Evolutionary conservation across 2,113 vertebrate species (phyloP).

Genomic region (Sphaerodactylus townsendi): DNA sequence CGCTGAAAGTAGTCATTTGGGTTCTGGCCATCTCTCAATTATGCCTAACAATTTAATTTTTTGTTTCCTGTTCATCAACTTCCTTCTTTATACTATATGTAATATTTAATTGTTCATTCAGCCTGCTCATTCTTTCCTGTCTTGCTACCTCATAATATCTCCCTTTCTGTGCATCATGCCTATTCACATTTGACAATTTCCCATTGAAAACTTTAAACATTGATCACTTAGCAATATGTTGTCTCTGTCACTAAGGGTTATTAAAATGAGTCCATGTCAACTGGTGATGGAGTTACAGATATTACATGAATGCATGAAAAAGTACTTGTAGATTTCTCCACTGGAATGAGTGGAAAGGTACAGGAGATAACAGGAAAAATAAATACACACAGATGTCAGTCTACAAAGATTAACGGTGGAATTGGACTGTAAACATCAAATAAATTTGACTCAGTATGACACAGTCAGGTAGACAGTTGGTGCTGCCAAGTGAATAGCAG

Average conservation of each 20-base stretch:
- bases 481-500: not conserved
- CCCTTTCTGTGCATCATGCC: not conserved
- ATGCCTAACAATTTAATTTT: not conserved
- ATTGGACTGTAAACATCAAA: not conserved
- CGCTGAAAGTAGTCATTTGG: not conserved
- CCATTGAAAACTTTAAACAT: not conserved
- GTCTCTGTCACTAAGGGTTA: not conserved
- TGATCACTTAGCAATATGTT: not conserved
- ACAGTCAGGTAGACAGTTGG: not conserved
- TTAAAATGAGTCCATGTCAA: too few relatives aligned
- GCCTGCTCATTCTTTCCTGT: too few relatives aligned
- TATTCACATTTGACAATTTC: not conserved
- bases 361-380: not conserved
- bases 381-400: not conserved
- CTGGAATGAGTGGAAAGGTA: not conserved
- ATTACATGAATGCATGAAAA: too few relatives aligned
- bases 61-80: not conserved
- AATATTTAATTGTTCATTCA: too few relatives aligned
- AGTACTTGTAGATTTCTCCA: not conserved
- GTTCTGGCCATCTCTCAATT: not conserved
- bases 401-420: not conserved
- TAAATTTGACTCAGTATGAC: not conserved
- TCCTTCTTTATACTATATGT: too few relatives aligned
- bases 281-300: too few relatives aligned
- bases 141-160: not conserved